A percentile compares a stretch with the other conserved stretches of the same genome.
These are phyloP conservation scores for Ligdia adustata DNA, from an alignment of 2,888 invertebrate species.

Conservation along the genomic window DNA sequence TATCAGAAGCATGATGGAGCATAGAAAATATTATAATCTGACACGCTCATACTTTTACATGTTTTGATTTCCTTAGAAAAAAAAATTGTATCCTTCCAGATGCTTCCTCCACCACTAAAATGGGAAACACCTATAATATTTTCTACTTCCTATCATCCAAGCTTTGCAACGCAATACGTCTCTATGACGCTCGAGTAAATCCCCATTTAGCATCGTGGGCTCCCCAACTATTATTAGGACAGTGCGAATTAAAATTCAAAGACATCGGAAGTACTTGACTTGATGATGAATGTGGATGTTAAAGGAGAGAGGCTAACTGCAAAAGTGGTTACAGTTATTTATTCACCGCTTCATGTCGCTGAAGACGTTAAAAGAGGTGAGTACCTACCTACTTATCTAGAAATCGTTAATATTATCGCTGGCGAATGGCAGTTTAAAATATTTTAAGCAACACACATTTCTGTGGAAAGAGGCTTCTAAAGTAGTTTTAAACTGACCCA, in stretches of 20 bases:
- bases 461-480: conserved; percentile 34
- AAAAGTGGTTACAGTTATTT: conserved; percentile 30
- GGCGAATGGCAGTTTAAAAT: conserved; percentile 4
- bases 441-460: conserved; percentile 22
- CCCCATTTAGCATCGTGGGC: too few species aligned
- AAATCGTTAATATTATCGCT: background rate
- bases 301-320: conserved; percentile 44
- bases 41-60: too few species aligned
- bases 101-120: too few species aligned
- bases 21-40: too few species aligned
- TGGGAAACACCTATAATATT: too few species aligned
- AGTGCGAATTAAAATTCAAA: conserved; percentile 33
- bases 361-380: background rate
- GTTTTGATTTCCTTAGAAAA: too few species aligned
- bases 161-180: too few species aligned
- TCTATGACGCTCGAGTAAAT: too few species aligned
- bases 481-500: conserved; percentile 53
- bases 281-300: conserved; percentile 50
- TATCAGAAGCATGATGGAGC: too few species aligned
- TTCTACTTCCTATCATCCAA: too few species aligned
- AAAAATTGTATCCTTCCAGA: too few species aligned
- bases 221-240: too few species aligned
- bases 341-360: conserved; percentile 29
- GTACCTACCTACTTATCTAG: background rate
- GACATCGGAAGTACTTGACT: conserved; percentile 33